These are phyloP conservation scores for Leptopilina syphax DNA, from an alignment of 2,888 invertebrate species.

Conservation along the genomic window DNA sequence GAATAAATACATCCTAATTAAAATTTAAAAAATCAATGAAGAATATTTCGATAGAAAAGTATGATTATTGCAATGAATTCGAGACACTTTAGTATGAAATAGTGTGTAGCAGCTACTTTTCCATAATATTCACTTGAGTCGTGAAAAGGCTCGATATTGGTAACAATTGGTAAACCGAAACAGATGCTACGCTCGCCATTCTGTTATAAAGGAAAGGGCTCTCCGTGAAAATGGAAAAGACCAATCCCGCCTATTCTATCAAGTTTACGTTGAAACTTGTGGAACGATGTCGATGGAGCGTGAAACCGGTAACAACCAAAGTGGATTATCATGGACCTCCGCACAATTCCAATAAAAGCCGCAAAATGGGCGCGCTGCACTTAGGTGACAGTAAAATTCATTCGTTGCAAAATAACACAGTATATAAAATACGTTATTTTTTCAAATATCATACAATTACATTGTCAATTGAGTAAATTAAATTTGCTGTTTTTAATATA, in stretches of 20 bases:
- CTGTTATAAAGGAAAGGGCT: conserved; percentile 37
- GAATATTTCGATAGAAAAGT: too few species aligned
- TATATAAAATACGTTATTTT: not conserved
- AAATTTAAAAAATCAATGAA: too few species aligned
- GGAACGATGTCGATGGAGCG: conserved; percentile 58
- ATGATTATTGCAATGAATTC: too few species aligned
- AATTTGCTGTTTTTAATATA: not conserved
- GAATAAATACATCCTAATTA: too few species aligned
- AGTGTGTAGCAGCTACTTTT: conserved; percentile 7
- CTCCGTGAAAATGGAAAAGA: conserved; percentile 61
- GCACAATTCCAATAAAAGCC: conserved; percentile 61
- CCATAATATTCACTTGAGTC: conserved; percentile 51
- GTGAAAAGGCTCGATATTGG: conserved; percentile 45
- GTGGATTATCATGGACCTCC: conserved; percentile 62
- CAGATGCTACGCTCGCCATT: conserved; percentile 45
- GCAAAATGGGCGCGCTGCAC: conserved; percentile 53
- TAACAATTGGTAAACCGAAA: conserved; percentile 51
- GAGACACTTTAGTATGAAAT: not conserved
- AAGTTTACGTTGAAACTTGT: conserved; percentile 54
- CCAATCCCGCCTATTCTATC: conserved; percentile 67
- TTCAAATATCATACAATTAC: not conserved
- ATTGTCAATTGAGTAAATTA: not conserved
- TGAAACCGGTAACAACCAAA: conserved; percentile 70
- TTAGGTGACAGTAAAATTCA: not conserved
- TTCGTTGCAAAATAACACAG: not conserved